A percentile compares a stretch with the other conserved stretches of the same genome.
These are phyloP conservation scores for Drosophila macrospina DNA, from an alignment of 2,888 invertebrate genomes.

Conservation along the genomic window DNA sequence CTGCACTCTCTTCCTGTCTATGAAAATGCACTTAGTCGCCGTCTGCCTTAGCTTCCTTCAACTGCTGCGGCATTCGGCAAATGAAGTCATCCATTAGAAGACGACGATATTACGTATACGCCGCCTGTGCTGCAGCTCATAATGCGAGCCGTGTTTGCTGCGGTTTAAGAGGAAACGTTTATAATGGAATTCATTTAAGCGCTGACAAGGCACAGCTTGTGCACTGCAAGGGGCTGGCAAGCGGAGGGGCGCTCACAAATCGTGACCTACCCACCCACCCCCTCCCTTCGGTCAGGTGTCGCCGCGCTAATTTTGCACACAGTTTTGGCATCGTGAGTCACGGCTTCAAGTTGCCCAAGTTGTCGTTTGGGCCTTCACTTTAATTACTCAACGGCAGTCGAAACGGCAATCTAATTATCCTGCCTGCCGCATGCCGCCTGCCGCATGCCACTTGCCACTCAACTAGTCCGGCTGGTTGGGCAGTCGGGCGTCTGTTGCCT, in stretches of 20 bases:
- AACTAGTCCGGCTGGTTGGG: neutral
- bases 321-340: conserved; percentile 39
- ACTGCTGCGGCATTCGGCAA: conserved; percentile 71
- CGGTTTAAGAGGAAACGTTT: conserved; percentile 78
- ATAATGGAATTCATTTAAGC: conserved; percentile 77
- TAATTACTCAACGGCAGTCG: conserved; percentile 62
- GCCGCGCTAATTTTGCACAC: conserved; percentile 55
- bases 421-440: conserved; percentile 22
- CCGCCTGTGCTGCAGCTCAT: conserved; percentile 51
- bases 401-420: conserved; percentile 73
- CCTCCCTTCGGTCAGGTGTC: conserved; percentile 42
- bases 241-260: neutral
- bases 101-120: conserved; percentile 61
- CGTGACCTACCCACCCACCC: no score
- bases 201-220: conserved; percentile 38
- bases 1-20: conserved; percentile 38
- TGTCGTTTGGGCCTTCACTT: conserved; percentile 43
- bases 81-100: conserved; percentile 80
- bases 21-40: conserved; percentile 75
- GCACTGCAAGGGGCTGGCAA: neutral
- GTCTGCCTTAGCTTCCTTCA: conserved; percentile 49
- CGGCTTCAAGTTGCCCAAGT: conserved; percentile 15
- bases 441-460: conserved; percentile 2
- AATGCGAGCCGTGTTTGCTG: conserved; percentile 57
- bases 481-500: conserved; percentile 27